phyloP scores from a whole-genome alignment of 1,140 invertebrate genomes.

The Bursaphelenchus mucronatus region DNA sequence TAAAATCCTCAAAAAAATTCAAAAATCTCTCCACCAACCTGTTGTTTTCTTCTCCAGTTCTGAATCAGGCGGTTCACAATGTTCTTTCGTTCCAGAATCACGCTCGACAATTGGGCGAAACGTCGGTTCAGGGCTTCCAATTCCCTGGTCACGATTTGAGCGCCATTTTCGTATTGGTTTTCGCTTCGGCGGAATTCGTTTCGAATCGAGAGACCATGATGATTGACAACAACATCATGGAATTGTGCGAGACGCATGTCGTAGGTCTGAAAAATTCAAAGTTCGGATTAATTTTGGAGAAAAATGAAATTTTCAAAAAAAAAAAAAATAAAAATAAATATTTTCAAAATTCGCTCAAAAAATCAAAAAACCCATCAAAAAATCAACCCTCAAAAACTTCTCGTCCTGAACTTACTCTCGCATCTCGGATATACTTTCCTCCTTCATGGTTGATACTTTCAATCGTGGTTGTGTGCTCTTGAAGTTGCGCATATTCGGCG shows the following conservation, averaged over 20 bases:
- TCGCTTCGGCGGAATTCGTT: constrained; percentile 47
- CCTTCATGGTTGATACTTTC: constrained; percentile 90
- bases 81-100: constrained; percentile 59
- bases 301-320: too few relatives aligned
- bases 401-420: constrained; percentile 74
- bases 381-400: background rate
- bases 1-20: background rate
- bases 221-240: constrained; percentile 78
- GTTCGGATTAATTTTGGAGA: background rate
- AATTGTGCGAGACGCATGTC: constrained; percentile 79
- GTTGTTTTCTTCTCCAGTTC: constrained; percentile 59
- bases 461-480: constrained; percentile 82
- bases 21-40: constrained; percentile 42
- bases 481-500: constrained; percentile 78
- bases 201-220: constrained; percentile 66
- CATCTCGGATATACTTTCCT: constrained; percentile 88
- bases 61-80: constrained; percentile 58
- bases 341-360: too few relatives aligned
- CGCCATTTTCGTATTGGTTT: constrained; percentile 65
- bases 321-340: too few relatives aligned
- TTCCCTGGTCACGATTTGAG: constrained; percentile 76
- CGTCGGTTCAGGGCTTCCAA: constrained; percentile 66
- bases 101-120: constrained; percentile 53
- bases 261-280: constrained; percentile 71
- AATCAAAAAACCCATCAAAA: too few relatives aligned